Base-by-base conservation (phyloP, 1,140 invertebrate species). In the Drosophila asahinai region DNA sequence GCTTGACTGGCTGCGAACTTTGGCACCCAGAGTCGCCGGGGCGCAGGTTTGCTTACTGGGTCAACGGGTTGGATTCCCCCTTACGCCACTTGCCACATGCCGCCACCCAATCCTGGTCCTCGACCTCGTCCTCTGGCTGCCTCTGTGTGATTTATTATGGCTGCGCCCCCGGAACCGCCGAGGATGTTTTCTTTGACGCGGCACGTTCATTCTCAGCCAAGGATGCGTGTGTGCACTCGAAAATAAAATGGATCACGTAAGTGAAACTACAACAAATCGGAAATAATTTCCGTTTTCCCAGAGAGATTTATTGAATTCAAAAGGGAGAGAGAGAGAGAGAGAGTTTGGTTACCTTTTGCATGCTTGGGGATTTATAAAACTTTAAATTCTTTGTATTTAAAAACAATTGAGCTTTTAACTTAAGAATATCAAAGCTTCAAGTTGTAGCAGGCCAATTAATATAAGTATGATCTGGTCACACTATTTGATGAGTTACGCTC, bases 1-100 rank as follows among this genome's bases (percentile, higher is more conserved):
- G 66, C 77, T 68, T 83, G 81, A 83, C 81, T 84, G 75, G 47
- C 66, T 64, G 81, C 49, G 81, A 77, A 68, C 81, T 72, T 72
- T 84, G 62, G 51, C 54, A 60, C 70, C 45, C 62, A 38, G 52
- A 5, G 52, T n/a, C 33, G 36, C 14, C 58, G 15, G 22, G 27
- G n/a, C 12, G 22, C 14, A 11, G 59, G 25, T 64, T 65, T 75
- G 72, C 66, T 79, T 75, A 87, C 84, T 87, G 81, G 83, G 83
- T 87, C 83, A 87, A 83, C 70, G 66, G 27, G 64, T 45, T 68
- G 67, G 38, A 72, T 43, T 33, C 17, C 17, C n/a, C 52, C 17
- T 25, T 25, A 25, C 22, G 22, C 22, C 22, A 25, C 22, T 25
- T 25, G 25, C 48, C 30, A 57, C 63, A n/a, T 25, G 62, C 33